A percentile compares a stretch with the other conserved stretches of the same genome.
These are phyloP conservation scores for Oeneis ivallda DNA, from an alignment of 2,888 invertebrate genomes.

Conservation along the genomic window DNA sequence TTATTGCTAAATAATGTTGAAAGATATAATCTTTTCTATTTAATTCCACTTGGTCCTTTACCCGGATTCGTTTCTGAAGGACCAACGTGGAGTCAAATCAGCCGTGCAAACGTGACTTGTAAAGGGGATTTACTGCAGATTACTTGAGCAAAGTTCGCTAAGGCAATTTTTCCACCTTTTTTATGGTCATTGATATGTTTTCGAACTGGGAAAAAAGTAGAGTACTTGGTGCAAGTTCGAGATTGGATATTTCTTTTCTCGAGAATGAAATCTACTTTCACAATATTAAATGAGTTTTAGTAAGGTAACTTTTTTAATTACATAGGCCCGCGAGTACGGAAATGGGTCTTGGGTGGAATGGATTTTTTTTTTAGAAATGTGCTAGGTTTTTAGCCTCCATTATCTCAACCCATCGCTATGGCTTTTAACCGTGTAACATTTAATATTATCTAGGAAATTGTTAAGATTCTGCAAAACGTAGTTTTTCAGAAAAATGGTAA, in stretches of 20 bases:
- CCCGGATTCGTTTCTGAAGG: conserved; percentile 29
- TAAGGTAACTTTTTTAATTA: background rate
- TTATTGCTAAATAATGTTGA: conserved; percentile 33
- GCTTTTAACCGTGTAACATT: too few species aligned
- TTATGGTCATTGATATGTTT: conserved; percentile 32
- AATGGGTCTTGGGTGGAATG: background rate
- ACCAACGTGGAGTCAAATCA: conserved; percentile 43
- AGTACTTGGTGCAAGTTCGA: conserved; percentile 11
- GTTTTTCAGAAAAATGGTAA: too few species aligned
- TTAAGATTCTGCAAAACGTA: too few species aligned
- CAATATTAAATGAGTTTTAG: conserved; percentile 2
- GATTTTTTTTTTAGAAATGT: background rate
- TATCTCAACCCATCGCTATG: too few species aligned
- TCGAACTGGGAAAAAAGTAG: conserved; percentile 15
- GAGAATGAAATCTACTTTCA: conserved; percentile 8
- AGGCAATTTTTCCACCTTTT: conserved; percentile 29
- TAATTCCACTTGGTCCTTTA: conserved; percentile 43
- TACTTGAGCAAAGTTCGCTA: conserved; percentile 43
- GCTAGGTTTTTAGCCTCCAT: background rate
- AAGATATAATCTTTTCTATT: conserved; percentile 64
- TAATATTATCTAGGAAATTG: too few species aligned
- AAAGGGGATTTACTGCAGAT: conserved; percentile 54
- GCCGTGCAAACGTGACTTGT: conserved; percentile 48
- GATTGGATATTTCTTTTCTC: conserved; percentile 16
- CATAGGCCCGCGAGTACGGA: background rate